Base-by-base conservation (phyloP, 2,888 invertebrate species). In the Laspeyria flexula region DNA sequence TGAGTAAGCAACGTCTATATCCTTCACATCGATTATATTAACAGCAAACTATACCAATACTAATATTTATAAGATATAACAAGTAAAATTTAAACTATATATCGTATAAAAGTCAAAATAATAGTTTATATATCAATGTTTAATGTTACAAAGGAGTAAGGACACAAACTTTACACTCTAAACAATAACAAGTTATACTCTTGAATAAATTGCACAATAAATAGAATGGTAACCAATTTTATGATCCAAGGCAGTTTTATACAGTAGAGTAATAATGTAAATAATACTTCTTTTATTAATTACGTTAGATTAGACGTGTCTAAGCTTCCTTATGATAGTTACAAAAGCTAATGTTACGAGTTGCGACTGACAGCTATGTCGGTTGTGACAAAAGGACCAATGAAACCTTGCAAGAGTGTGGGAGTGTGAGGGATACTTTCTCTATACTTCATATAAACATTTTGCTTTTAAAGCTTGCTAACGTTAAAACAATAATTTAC, bases 351-450 rank as follows among this genome's bases (percentile, higher is more conserved):
- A 74, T 64, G 16, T 79, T 81, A 82, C 71, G 56, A 56, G 58
- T 75, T 76, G 75, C 71, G 73, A 77, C 66, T 65, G 75, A 68
- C 54, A 63, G 60, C 29, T 44, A 33, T 31, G 55, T 65, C 49
- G 61, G 60, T 75, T 71, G 73, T 74, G 72, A 72, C 74, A 63
- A 69, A 47, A 64, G 53, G 61, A 60, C 52, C 34, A 55, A 44
- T 51, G 59, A 70, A 73, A 81, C 86, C 83, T 86, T 80, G 85
- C 86, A 80, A 59, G 74, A 55, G 70, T 65, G 81, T 79, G 84
- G 85, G 74, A 50, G 57, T 71, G 65, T 66, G 25, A 72, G 81
- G 85, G 84, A 81, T 72, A 72, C 69, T 75, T 81, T 80, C 85
- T 85, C 80, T 74, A 73, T 65, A 67, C 67, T 23, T 64, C 60